Base-by-base conservation (phyloP, 2,888 invertebrate species). In the Punctoribates punctum region DNA sequence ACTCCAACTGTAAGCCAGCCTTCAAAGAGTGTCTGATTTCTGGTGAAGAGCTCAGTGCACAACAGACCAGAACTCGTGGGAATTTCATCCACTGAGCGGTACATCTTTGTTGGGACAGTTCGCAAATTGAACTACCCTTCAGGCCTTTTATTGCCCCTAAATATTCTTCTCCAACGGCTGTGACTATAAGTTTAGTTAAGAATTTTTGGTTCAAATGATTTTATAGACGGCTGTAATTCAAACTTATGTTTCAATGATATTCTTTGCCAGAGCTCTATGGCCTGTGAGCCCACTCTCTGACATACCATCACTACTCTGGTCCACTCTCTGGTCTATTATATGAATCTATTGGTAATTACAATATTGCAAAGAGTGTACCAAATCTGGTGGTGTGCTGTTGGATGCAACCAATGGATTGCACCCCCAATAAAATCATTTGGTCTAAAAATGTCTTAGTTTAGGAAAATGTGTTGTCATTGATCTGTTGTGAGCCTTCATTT, bases 61-160 rank as follows among this genome's bases (percentile, higher is more conserved):
- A 34, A 11, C 27, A 6, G 27, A 62, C 27, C 62, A 62, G 23
- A 70, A 72, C 72, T 72, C 72, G 48, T 72, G 72, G 72, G 72
- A 72, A 72, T 72, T 42, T 72, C 38, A 42, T 46, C 72, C n/a
- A 46, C 17, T 48, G 72, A 72, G 72, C 72, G 72, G 72, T 72
- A 72, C 48, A 72, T 72, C 72, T 72, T 72, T 72, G 72, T 72
- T 72, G 46, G 65, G 72, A 72, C 72, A 17, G 38, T 72, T 72
- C 48, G 42, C 27, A 72, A 72, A 72, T 46, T 48, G 72, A 70
- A 72, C n/a, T 20, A 38, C 25, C 70, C 72, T 48, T 72, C 72
- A 72, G 72, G 72, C 72, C 48, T 46, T 72, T 72, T 72, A 72
- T 72, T 23, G 46, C 72, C 48, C 42, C 48, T 72, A 72, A 72